A percentile compares a stretch with the other conserved stretches of the same genome.
These are phyloP conservation scores for Abrostola triplasia DNA, from an alignment of 2,888 invertebrate genomes.

Conservation along the genomic window DNA sequence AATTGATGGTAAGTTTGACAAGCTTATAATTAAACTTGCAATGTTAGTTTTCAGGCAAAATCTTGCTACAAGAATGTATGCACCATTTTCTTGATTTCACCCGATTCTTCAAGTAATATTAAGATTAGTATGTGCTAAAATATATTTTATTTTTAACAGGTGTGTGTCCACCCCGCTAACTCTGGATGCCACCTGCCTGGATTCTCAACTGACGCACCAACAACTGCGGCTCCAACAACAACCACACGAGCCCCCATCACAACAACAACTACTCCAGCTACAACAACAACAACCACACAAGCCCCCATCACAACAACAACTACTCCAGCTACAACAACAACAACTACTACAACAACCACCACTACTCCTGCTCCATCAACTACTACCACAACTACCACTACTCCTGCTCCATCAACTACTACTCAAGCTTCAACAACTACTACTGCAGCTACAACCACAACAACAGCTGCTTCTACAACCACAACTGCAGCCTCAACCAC, in stretches of 20 bases:
- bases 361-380: slow-evolving; percentile 35
- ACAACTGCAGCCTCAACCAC: slow-evolving; percentile 33
- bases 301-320: slow-evolving; percentile 6
- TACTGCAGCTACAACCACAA: slow-evolving; percentile 5
- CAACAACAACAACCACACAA: neutral
- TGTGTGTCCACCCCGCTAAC: slow-evolving; percentile 63
- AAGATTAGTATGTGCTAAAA: too few relatives aligned
- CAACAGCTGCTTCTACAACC: slow-evolving; percentile 24
- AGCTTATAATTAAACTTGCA: too few relatives aligned
- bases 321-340: slow-evolving; percentile 19
- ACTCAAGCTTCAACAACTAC: slow-evolving; percentile 29
- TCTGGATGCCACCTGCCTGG: slow-evolving; percentile 66
- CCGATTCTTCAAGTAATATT: neutral
- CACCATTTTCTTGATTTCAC: neutral
- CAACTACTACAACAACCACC: slow-evolving; percentile 32
- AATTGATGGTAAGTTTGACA: slow-evolving; percentile 62
- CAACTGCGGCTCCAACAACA: slow-evolving; percentile 3
- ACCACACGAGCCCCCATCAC: slow-evolving; percentile 21
- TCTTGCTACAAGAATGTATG: too few relatives aligned
- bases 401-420: slow-evolving; percentile 31
- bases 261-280: slow-evolving; percentile 12
- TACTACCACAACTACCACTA: slow-evolving; percentile 16
- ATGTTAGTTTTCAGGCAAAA: too few relatives aligned
- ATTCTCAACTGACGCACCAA: slow-evolving; percentile 37
- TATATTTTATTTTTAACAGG: slow-evolving; percentile 55